Evolutionary conservation across 2,888 invertebrate genomes (phyloP), one percentile per base, ranked within the genome.

Genomic region (Nephrotoma guestfalica): DNA sequence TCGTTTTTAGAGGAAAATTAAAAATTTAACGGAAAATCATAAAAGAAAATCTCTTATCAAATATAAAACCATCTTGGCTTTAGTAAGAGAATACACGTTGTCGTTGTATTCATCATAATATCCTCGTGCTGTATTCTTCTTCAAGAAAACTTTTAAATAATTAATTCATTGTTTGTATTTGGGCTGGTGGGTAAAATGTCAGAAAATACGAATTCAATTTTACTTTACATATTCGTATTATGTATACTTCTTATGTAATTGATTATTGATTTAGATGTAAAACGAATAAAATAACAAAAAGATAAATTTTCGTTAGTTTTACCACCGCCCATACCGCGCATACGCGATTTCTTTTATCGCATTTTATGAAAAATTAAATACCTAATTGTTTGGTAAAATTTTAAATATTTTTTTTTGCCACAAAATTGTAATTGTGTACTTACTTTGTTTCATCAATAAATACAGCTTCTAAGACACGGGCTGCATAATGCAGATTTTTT

Each of bases 401-500:
- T 84, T 41, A 41, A 15, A 9, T 41, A 47, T n/a, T 13, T 47
- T 11, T 6, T 15, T 6, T 15, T 51, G 15, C 15, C 15, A 45
- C 6, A 3, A 85, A 40, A 85, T 85, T 9, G 41, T n/a, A 47
- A 86, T 30, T 42, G 43, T 83, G 41, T 91, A 94, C 96, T 93
- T 95, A 97, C 98, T 97, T 97, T 91, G 97, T 96, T 92, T 98
- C 97, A 91, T 98, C 98, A 91, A 97, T 95, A 93, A 97, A 97
- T 88, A 97, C 97, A 13, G 97, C 96, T 93, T 98, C 98, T 88
- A 98, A 94, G 85, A 98, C 98, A 90, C 96, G 95, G 18, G 97
- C 97, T 86, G 98, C 98, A 92, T 97, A 98, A 90, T 97, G 96
- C 89, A 98, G 93, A 92, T 98, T 98, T 92, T 96, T 95, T 93